Evolutionary conservation across 2,888 invertebrate species (phyloP).

Genomic region (Andrena bicolor): DNA sequence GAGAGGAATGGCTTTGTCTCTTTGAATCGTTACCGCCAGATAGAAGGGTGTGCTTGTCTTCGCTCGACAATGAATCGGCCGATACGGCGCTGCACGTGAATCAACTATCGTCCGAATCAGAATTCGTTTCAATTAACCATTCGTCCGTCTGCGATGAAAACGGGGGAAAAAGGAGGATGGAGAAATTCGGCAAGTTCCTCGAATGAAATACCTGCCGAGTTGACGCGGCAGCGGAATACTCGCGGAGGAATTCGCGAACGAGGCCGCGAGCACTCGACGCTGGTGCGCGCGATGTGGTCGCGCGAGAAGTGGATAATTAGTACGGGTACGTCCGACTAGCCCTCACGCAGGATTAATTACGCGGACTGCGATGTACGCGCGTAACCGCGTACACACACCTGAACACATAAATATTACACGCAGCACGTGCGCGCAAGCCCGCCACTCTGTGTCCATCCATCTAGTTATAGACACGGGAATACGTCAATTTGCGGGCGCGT

Average conservation of each 20-base stretch:
- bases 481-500: slow-evolving; percentile 39
- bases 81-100: background rate
- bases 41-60: background rate
- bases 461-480: slow-evolving; percentile 45
- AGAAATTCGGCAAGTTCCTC: background rate
- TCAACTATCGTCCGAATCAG: background rate
- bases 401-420: slow-evolving; percentile 60
- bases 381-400: slow-evolving; percentile 56
- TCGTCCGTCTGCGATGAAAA: background rate
- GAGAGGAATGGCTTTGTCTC: background rate
- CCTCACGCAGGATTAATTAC: slow-evolving; percentile 76
- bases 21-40: background rate
- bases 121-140: background rate
- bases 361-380: slow-evolving; percentile 59
- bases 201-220: background rate
- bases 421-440: slow-evolving; percentile 31
- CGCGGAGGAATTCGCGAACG: slow-evolving; percentile 5
- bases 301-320: slow-evolving; percentile 76
- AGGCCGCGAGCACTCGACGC: background rate
- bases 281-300: slow-evolving; percentile 46
- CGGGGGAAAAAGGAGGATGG: background rate
- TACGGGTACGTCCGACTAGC: slow-evolving; percentile 67
- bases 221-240: background rate
- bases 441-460: slow-evolving; percentile 20
- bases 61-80: background rate